Evolutionary conservation across 2,888 invertebrate genomes (phyloP), one percentile per base, ranked within the genome.

Genomic region (Caenorhabditis uteleia): DNA sequence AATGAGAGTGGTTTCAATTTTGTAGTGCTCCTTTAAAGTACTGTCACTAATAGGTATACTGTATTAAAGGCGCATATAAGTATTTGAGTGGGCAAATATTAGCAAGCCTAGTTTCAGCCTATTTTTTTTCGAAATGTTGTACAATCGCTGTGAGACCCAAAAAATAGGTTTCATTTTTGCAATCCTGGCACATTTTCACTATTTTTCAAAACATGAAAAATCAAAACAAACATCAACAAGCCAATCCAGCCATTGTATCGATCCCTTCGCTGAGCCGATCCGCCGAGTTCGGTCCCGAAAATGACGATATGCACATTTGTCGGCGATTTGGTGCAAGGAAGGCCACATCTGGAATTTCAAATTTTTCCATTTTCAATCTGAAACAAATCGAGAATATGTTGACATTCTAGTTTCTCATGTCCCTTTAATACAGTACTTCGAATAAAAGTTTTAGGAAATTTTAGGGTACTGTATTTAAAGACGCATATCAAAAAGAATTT

Each of bases 201-300:
- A n/a, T 21, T 21, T 39, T 39, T 39, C 18, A 39, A 18, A 21
- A 16, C 16, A n/a, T n/a, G 23, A 21, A 40, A 40, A 27, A n/a
- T 5, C n/a, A 21, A 50, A 29, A 27, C 38, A 36, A n/a, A 62
- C 65, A 42, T 58, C 58, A 10, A 65, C 55, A 3, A 54, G 49
- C 58, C 65, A 58, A 21, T 54, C 45, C 12, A 65, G 33, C 65
- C 65, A 65, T 10, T 54, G 25, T 26, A 51, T 50, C 16, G 56
- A 51, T 4, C 33, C 40, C 38, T 47, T 49, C 12, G 40, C 38
- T 2, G 47, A 47, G 23, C 62, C 62, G 38, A 62, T 43, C n/a
- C 42, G 36, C 34, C 38, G 43, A 0, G 54, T 33, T 46, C 58
- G 29, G 5, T 50, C 46, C 18, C 50, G 40, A 39, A 65, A 65